Evolutionary conservation across 2,113 vertebrate genomes (phyloP), one percentile per base, ranked within the genome.

Genomic region (Theristicus caerulescens): DNA sequence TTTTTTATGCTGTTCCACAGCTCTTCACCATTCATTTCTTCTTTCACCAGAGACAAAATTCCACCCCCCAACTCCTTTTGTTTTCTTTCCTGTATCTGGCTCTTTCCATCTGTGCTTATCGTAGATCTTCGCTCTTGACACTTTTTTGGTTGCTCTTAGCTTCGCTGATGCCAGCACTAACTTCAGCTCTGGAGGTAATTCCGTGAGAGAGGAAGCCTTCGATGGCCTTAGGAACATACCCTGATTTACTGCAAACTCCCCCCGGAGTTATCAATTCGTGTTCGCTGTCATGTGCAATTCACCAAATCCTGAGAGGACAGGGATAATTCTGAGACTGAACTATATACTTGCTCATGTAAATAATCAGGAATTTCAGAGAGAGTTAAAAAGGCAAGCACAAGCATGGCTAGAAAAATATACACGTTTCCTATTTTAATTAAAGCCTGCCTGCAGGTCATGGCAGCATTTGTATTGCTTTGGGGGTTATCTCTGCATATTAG

Each of bases 121-220:
- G 9, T 96, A 96, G 86, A 97, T 97, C 95, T 97, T 96, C n/a
- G 1, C 24, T 72, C 89, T 47, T 94, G 95, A 96, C 94, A 96
- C 84, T 96, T 97, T 96, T 49, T 96, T 96, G 96, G 96, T 95
- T 91, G 81, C 89, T 85, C 40, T 52, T 7, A 17, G 61, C 82
- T 42, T 52, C 21, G 6, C 57, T 17, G 46, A 59, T 96, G 96
- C 95, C 96, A 97, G 67, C 46, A 22, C 80, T 34, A 31, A 10
- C 89, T 61, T 3, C 0, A 74, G 79, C 59, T 83, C 88, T 42
- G 71, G 85, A 96, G 84, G 73, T 46, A 65, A 79, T 61, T 65
- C 74, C n/a, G 76, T 36, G 90, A 89, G 74, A 82, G 90, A 86
- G 71, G 93, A 94, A 96, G 77, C 67, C 80, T 88, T 49, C 8